Percentiles rank a stretch among this genome's conserved stretches.
phyloP scores from a whole-genome alignment of 2,888 invertebrate genomes.

The Ariolimax columbianus region DNA sequence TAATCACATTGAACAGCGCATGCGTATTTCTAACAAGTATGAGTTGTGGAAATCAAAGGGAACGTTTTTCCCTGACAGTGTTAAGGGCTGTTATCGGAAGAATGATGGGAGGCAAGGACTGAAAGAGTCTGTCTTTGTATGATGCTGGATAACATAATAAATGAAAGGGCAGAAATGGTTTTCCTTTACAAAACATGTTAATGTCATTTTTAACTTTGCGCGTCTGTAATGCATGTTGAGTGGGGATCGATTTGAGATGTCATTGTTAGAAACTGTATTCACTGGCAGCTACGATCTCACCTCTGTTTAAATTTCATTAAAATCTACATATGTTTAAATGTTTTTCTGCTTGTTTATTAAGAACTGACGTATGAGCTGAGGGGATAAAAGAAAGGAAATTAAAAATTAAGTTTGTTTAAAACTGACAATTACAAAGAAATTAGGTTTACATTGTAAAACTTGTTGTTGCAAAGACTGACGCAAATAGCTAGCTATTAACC shows the following conservation, averaged over 20 bases:
- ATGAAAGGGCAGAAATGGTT: constrained; percentile 2
- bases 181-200: background rate
- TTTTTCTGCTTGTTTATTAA: background rate
- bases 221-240: background rate
- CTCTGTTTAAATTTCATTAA: constrained; percentile 17
- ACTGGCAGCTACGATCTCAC: background rate
- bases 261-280: background rate
- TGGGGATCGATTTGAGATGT: background rate
- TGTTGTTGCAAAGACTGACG: background rate
- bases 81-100: background rate
- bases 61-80: no score
- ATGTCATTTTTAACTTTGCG: constrained; percentile 16
- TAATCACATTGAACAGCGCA: no score
- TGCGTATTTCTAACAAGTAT: no score
- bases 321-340: background rate
- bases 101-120: background rate
- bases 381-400: background rate
- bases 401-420: constrained; percentile 2
- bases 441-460: background rate
- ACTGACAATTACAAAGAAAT: background rate
- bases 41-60: no score
- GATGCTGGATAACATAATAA: background rate
- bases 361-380: background rate
- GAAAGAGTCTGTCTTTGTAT: background rate
- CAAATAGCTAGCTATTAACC: background rate